Percentiles rank a stretch among this genome's conserved stretches.
phyloP scores from a whole-genome alignment of 2,888 invertebrate species.

The Lithophane ornitopus region DNA sequence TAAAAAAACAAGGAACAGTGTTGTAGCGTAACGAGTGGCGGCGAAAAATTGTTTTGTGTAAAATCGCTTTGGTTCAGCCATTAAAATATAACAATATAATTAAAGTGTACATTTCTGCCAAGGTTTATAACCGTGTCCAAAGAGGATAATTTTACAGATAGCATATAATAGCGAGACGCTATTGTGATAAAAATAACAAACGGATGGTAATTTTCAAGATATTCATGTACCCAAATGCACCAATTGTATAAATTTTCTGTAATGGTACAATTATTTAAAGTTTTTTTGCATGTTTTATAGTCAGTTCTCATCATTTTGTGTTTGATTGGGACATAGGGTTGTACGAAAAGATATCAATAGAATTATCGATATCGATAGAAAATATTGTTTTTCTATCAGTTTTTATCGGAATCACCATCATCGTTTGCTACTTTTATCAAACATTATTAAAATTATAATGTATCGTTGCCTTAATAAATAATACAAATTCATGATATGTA shows the following conservation, averaged over 20 bases:
- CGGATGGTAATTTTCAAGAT: conserved; percentile 21
- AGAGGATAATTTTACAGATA: conserved; percentile 73
- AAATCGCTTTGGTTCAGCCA: conserved; percentile 87
- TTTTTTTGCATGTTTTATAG: not conserved
- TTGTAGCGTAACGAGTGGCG: conserved; percentile 86
- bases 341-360: not conserved
- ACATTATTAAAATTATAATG: conserved; percentile 69
- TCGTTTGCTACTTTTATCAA: conserved; percentile 67
- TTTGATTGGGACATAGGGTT: conserved; percentile 8
- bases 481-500: conserved; percentile 89
- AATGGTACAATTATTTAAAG: not conserved
- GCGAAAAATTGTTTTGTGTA: conserved; percentile 79
- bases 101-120: conserved; percentile 77
- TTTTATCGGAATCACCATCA: conserved; percentile 12
- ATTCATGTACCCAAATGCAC: not conserved
- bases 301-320: not conserved
- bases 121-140: conserved; percentile 85
- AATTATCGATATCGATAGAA: conserved; percentile 46
- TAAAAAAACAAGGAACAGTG: conserved; percentile 72
- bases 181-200: conserved; percentile 65
- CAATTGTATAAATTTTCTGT: not conserved
- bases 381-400: not conserved
- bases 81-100: conserved; percentile 75
- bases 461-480: conserved; percentile 81
- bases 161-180: conserved; percentile 70